These are phyloP conservation scores for Zaprionus ornatus DNA, from an alignment of 1,140 invertebrate genomes.

Conservation along the genomic window DNA sequence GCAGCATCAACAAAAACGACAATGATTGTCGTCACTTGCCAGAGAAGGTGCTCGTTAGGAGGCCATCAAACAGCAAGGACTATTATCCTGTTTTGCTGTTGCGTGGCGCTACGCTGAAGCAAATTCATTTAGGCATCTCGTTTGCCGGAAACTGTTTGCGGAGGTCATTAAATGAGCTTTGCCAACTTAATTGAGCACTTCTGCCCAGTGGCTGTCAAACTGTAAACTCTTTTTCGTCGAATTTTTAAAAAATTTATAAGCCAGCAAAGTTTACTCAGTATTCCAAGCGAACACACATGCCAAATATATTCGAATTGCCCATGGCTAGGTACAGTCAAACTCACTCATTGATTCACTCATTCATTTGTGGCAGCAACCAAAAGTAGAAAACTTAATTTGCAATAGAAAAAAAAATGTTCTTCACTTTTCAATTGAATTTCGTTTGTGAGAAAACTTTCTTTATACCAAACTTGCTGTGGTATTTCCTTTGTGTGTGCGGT, in stretches of 20 bases:
- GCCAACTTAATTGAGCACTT: constrained; percentile 35
- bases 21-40: constrained; percentile 23
- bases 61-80: constrained; percentile 26
- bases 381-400: constrained; percentile 69
- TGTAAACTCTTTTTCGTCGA: background rate
- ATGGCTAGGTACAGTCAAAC: background rate
- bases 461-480: constrained; percentile 14
- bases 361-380: constrained; percentile 56
- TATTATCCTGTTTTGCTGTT: constrained; percentile 25
- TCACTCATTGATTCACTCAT: constrained; percentile 48
- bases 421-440: constrained; percentile 38
- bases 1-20: background rate
- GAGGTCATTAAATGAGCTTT: constrained; percentile 14
- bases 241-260: constrained; percentile 43
- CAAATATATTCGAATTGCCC: constrained; percentile 17
- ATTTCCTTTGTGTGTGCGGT: background rate
- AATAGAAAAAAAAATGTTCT: constrained; percentile 47
- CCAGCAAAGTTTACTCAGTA: constrained; percentile 20
- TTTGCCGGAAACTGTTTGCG: constrained; percentile 21
- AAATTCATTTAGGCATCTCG: constrained; percentile 32
- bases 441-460: constrained; percentile 25
- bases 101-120: background rate
- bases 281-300: background rate
- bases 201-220: constrained; percentile 12
- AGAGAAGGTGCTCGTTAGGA: constrained; percentile 16